Conservation (phyloP, 2,888 invertebrate genomes). For the Cistogaster globosa region DNA sequence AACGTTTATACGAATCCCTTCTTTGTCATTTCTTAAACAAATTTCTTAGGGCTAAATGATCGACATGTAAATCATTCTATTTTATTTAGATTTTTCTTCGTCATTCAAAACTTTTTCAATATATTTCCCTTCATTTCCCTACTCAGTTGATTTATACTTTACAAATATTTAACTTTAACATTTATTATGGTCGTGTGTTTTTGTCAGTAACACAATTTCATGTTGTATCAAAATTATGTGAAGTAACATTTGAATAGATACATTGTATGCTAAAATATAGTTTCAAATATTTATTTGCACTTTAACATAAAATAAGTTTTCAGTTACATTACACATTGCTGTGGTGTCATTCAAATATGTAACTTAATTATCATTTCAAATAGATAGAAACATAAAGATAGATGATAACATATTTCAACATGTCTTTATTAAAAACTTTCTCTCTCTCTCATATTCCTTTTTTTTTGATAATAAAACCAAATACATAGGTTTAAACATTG, state of each 20-base stretch:
- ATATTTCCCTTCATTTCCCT: background rate
- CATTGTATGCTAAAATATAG: slow-evolving; percentile 7
- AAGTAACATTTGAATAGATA: slow-evolving; percentile 18
- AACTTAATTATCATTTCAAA: slow-evolving; percentile 49
- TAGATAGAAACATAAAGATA: background rate
- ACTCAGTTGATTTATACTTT: background rate
- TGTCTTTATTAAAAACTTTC: slow-evolving; percentile 28
- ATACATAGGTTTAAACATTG: background rate
- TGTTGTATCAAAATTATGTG: slow-evolving; percentile 21
- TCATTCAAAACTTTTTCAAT: background rate
- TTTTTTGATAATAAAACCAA: background rate
- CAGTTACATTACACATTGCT: slow-evolving; percentile 22
- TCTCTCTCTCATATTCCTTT: too few species aligned
- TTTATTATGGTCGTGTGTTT: slow-evolving; percentile 22
- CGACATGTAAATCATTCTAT: too few species aligned
- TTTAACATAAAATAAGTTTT: background rate
- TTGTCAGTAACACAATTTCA: slow-evolving; percentile 26
- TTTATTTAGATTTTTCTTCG: too few species aligned
- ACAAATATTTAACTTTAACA: background rate
- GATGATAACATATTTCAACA: slow-evolving; percentile 13
- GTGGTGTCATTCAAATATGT: slow-evolving; percentile 32
- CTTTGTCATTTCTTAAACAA: too few species aligned
- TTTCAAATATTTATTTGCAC: background rate
- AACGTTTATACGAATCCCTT: too few species aligned
- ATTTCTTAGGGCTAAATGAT: too few species aligned